phyloP scores from a whole-genome alignment of 1,140 invertebrate species.

The Drosophila truncata region DNA sequence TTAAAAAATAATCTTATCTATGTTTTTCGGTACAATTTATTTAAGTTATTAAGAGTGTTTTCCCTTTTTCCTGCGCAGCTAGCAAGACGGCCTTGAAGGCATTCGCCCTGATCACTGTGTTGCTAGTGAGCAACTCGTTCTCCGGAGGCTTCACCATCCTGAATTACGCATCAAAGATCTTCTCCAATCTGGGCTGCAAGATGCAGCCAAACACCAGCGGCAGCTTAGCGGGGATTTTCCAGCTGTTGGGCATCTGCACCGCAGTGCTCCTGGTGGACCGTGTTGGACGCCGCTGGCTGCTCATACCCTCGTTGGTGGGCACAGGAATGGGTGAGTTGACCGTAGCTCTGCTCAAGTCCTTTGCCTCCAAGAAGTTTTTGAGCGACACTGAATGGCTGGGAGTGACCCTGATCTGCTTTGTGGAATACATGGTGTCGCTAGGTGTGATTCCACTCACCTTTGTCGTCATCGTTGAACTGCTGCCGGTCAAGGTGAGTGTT shows the following conservation, averaged over 20 bases:
- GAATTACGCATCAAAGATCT: slow-evolving; percentile 88
- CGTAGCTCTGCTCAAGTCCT: slow-evolving; percentile 39
- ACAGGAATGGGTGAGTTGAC: slow-evolving; percentile 41
- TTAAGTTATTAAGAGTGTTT: not conserved
- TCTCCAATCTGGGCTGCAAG: slow-evolving; percentile 87
- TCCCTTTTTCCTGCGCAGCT: slow-evolving; percentile 20
- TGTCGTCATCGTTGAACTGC: slow-evolving; percentile 55
- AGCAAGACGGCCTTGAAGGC: slow-evolving; percentile 38
- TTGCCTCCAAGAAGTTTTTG: slow-evolving; percentile 42
- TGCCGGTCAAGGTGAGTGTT: slow-evolving; percentile 66
- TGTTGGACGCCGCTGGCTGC: slow-evolving; percentile 59
- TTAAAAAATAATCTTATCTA: not conserved
- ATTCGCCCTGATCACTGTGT: slow-evolving; percentile 46
- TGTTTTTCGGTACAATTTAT: not conserved
- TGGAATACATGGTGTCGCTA: slow-evolving; percentile 31
- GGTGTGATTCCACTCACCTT: slow-evolving; percentile 62
- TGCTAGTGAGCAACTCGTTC: slow-evolving; percentile 56
- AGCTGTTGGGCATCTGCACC: slow-evolving; percentile 50
- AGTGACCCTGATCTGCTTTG: slow-evolving; percentile 51
- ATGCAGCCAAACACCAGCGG: slow-evolving; percentile 88
- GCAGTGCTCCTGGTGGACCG: slow-evolving; percentile 59
- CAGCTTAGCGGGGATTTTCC: slow-evolving; percentile 89
- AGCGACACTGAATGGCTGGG: slow-evolving; percentile 50
- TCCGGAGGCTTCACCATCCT: slow-evolving; percentile 86
- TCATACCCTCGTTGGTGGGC: slow-evolving; percentile 52